A percentile compares a stretch with the other conserved stretches of the same genome.
phyloP scores from a whole-genome alignment of 2,113 vertebrate species.

The Rhineura floridana region DNA sequence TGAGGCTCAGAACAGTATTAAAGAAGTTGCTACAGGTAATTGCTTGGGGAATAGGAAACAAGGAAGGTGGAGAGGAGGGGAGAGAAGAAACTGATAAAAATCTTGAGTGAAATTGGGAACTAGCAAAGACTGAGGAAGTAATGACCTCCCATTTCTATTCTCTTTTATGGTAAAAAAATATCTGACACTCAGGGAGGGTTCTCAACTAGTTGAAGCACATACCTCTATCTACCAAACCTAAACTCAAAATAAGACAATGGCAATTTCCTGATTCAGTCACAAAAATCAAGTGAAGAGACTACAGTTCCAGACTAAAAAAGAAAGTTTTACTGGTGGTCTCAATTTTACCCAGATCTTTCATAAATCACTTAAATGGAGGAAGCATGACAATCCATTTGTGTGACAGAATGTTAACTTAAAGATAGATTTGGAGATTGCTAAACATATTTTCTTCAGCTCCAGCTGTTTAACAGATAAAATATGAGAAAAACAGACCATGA shows the following conservation, averaged over 20 bases:
- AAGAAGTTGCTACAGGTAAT: neutral
- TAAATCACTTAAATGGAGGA: neutral
- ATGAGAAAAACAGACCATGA: constrained; percentile 16
- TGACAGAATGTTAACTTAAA: neutral
- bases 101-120: neutral
- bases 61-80: too few species aligned
- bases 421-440: neutral
- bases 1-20: neutral
- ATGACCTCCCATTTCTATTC: neutral
- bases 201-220: neutral
- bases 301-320: neutral
- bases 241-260: neutral
- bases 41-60: too few species aligned
- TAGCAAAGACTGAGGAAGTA: neutral
- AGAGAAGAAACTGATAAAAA: neutral
- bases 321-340: neutral
- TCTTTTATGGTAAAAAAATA: too few species aligned
- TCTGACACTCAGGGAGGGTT: neutral
- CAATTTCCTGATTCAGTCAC: neutral
- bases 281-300: neutral
- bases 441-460: neutral
- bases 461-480: neutral
- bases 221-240: neutral
- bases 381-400: neutral
- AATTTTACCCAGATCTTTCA: neutral